Base-by-base conservation (phyloP, 2,113 vertebrate genomes). In the Chloebia gouldiae region DNA sequence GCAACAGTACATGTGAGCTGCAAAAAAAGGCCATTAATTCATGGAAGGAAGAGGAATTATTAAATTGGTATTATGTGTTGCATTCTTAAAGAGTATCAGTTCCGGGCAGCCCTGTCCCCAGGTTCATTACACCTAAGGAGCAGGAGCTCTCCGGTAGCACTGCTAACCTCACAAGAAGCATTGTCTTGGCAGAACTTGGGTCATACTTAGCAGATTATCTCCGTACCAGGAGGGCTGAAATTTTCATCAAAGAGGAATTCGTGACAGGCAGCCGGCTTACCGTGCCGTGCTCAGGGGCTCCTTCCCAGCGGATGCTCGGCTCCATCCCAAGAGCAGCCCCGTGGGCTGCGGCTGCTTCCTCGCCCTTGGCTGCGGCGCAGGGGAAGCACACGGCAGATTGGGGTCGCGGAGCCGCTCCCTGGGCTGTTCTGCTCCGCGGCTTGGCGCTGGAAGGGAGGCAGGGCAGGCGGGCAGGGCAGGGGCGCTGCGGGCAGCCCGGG, bases 171-270 rank as follows among this genome's bases (percentile, higher is more conserved):
- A 85, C 91, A 91, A 65, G 81, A 49, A 66, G 70, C 71, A 75
- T 65, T 95, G 89, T 59, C 70, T 82, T 72, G 84, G 84, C 84
- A 85, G 84, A 37, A 91, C 15, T 44, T 79, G 50, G 77, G 94
- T 95, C 93, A 94, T 76, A 90, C 87, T 91, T 95, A 93, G 70
- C 84, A 89, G 94, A 89, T 90, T 91, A 91, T 80, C 84, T 88
- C 81, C 22, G 28, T 94, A 87, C 84, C 78, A 96, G 93, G 78
- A 95, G 73, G 78, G 75, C 45, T 90, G 86, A 39, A 77, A 65
- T 77, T 93, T 86, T 45, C 68, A 80, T 90, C 66, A 61, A 80
- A 88, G 85, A 10, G 79, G 90, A 51, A 93, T 94, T 88, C 68
- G 68, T 73, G 91, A 90, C 78, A 87, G 75, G 28, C 89, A 71